A percentile compares a stretch with the other conserved stretches of the same genome.
Evolutionary conservation across 2,797 vertebrate species (phyloP).

Genomic region (Falco biarmicus): DNA sequence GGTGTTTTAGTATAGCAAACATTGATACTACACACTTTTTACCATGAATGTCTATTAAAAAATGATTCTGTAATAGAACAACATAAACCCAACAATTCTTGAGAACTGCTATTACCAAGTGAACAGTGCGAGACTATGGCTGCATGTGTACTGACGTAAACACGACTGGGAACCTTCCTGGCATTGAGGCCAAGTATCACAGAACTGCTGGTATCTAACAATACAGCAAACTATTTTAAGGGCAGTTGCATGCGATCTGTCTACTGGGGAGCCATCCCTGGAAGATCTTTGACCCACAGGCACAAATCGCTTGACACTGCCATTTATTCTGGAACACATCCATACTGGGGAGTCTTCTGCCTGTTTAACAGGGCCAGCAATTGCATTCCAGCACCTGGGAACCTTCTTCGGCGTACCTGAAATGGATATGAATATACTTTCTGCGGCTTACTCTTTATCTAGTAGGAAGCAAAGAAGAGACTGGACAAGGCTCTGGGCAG

Average conservation of each 20-base stretch:
- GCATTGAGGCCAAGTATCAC: not conserved
- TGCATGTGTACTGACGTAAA: not conserved
- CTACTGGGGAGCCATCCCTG: not conserved
- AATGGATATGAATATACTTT: not conserved
- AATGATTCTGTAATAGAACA: not conserved
- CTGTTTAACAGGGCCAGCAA: not conserved
- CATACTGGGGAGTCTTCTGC: not conserved
- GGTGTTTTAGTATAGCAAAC: not conserved
- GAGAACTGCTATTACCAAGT: not conserved
- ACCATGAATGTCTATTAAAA: not conserved
- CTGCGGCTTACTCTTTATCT: fast-evolving
- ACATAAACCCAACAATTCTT: not conserved
- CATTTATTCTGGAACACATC: not conserved
- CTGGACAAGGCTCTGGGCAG: not conserved
- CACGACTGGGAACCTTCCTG: not conserved
- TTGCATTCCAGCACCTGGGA: not conserved
- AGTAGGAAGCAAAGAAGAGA: not conserved
- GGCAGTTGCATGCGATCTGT: not conserved
- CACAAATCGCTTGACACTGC: not conserved
- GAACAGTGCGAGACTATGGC: not conserved
- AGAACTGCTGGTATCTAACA: not conserved
- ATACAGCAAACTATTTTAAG: fast-evolving
- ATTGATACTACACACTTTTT: not conserved
- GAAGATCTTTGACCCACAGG: not conserved
- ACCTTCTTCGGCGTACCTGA: too few relatives aligned